Evolutionary conservation across 2,888 invertebrate species (phyloP), one percentile per base, ranked within the genome.

Genomic region (Andrena haemorrhoa): DNA sequence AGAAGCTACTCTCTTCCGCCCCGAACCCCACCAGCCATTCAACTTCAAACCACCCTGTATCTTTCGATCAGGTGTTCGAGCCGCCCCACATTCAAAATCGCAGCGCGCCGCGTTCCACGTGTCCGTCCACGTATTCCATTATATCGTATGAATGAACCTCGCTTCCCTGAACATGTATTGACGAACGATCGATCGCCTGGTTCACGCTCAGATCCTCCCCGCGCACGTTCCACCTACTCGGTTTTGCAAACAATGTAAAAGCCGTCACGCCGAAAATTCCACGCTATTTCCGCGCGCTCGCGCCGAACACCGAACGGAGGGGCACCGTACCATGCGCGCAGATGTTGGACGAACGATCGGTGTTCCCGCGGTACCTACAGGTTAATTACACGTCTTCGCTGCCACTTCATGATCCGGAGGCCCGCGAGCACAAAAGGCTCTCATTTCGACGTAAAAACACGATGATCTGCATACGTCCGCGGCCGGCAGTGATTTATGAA

Each of bases 101-200:
- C 47, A 76, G 64, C 77, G 58, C 65, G 69, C 29, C 49, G 33
- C 74, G 69, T 61, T 58, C 51, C 79, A 69, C 78, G 84, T 79
- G 79, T 66, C 64, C 66, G 33, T 58, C 61, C 41, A 65, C 77
- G 70, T 80, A 75, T 87, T 83, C 81, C 87, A 86, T 89, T 86
- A 83, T 85, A 72, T 84, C 76, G 76, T 85, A 89, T 90, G 90
- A 90, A 90, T 89, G 88, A 90, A 88, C 85, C 75, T 49, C 76
- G 81, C 81, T 75, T 84, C 79, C 80, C 86, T 76, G 83, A 87
- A 86, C 84, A 90, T 79, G 89, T 89, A 87, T 85, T 71, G 78
- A 80, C 78, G 69, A 70, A 70, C 81, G 84, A 89, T 89, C 90
- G 88, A 88, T 90, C 85, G 86, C 75, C 20, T 7, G 26, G 35